A percentile compares a stretch with the other conserved stretches of the same genome.
These are phyloP conservation scores for Drosophila parvula DNA, from an alignment of 1,140 invertebrate species.

Conservation along the genomic window DNA sequence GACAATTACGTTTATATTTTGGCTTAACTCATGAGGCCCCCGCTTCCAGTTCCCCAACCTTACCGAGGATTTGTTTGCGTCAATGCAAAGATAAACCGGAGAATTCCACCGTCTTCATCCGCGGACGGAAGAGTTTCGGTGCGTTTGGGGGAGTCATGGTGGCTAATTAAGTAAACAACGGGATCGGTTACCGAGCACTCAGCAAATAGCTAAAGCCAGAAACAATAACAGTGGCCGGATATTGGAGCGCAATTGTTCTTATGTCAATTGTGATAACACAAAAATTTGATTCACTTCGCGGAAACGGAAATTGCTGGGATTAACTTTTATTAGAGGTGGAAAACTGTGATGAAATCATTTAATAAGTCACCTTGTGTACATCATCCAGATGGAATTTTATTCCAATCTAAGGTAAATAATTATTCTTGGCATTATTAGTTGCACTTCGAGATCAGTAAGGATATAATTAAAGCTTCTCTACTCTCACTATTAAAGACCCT, in stretches of 20 bases:
- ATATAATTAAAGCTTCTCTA: no score
- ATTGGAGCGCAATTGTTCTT: slow-evolving; percentile 26
- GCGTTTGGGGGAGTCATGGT: slow-evolving; percentile 2
- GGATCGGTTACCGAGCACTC: slow-evolving; percentile 7
- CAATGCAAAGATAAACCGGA: slow-evolving; percentile 40
- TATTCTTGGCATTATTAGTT: no score
- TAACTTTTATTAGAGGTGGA: background rate
- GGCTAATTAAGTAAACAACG: slow-evolving; percentile 29
- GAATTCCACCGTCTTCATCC: background rate
- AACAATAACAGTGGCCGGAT: slow-evolving; percentile 27
- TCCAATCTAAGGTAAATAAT: no score
- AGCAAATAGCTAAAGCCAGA: slow-evolving; percentile 20
- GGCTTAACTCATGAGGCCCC: slow-evolving; percentile 40
- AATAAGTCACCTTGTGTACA: background rate
- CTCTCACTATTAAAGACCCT: no score
- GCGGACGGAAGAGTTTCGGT: slow-evolving; percentile 2
- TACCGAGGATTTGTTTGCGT: slow-evolving; percentile 36
- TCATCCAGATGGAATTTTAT: background rate
- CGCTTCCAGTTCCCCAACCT: background rate
- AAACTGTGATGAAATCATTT: background rate
- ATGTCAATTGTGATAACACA: slow-evolving; percentile 13
- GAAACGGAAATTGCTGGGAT: background rate
- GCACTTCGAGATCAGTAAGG: no score
- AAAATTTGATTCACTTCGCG: slow-evolving; percentile 12
- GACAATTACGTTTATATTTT: slow-evolving; percentile 36